Evolutionary conservation across 2,888 invertebrate genomes (phyloP).

Genomic region (Phorcus lineatus): DNA sequence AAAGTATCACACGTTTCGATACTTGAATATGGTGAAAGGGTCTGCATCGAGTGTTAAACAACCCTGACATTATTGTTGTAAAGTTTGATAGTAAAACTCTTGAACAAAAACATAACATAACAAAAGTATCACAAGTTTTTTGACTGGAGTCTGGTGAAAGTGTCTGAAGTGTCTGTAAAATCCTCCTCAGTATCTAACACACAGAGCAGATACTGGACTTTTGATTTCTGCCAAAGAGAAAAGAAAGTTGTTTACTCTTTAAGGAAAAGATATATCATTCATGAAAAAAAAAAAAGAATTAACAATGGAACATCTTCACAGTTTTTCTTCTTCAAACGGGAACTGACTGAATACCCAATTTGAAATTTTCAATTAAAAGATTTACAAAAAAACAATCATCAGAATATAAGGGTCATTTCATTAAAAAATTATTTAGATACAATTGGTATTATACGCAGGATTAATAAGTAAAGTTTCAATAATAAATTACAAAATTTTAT

Average conservation of each 20-base stretch:
- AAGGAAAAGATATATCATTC: background rate
- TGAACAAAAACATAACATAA: conserved; percentile 9
- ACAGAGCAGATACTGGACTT: conserved; percentile 37
- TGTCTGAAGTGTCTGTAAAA: background rate
- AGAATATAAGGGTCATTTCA: too few species aligned
- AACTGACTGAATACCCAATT: background rate
- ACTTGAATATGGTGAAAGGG: too few species aligned
- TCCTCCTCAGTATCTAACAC: background rate
- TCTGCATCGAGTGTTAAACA: too few species aligned
- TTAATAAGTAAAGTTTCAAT: too few species aligned
- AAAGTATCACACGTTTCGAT: too few species aligned
- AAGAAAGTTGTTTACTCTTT: conserved; percentile 5
- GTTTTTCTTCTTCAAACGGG: background rate
- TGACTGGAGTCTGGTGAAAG: background rate
- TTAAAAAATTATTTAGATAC: too few species aligned
- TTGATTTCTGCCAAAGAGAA: conserved; percentile 35
- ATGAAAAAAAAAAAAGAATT: background rate
- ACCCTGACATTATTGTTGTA: too few species aligned
- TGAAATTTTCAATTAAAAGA: background rate
- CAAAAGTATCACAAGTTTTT: background rate
- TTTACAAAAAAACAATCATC: background rate
- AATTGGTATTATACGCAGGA: too few species aligned
- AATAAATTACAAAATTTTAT: background rate
- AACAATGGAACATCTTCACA: background rate
- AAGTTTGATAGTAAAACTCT: too few species aligned